A percentile compares a stretch with the other conserved stretches of the same genome.
These are phyloP conservation scores for Myioborus miniatus DNA, from an alignment of 2,797 vertebrate species.

Conservation along the genomic window DNA sequence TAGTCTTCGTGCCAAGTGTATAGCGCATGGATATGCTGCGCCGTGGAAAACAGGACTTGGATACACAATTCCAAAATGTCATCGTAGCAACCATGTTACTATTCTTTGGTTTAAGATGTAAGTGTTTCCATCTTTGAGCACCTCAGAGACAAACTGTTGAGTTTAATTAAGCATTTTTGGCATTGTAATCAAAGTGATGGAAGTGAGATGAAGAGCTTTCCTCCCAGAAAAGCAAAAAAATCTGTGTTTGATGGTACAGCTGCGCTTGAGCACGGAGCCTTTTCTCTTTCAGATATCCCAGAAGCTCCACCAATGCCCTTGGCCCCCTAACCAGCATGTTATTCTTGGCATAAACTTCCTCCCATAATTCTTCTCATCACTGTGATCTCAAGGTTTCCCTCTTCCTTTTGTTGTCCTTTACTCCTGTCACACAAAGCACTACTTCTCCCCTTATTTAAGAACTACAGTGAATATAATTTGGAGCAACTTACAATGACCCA, in stretches of 20 bases:
- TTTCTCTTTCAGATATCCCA: not conserved
- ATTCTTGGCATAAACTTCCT: not conserved
- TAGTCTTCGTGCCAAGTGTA: not conserved
- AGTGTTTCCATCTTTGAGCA: not conserved
- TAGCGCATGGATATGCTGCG: not conserved
- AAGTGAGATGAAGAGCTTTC: not conserved
- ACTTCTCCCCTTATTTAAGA: not conserved
- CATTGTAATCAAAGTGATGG: not conserved
- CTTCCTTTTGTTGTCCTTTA: not conserved
- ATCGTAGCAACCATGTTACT: not conserved
- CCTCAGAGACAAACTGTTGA: not conserved
- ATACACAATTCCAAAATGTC: not conserved
- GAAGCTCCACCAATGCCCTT: not conserved
- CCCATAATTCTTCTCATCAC: not conserved
- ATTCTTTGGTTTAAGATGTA: not conserved
- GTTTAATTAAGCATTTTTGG: not conserved
- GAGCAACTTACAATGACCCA: not conserved
- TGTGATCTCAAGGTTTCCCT: not conserved
- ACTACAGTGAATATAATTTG: not conserved
- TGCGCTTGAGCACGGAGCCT: not conserved
- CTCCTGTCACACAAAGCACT: not conserved
- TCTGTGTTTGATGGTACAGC: not conserved
- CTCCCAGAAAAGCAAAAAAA: not conserved
- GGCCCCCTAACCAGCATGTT: accelerated
- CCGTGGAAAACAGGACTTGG: not conserved